These are phyloP conservation scores for Scaptomyza montana DNA, from an alignment of 1,140 invertebrate genomes.

Conservation along the genomic window DNA sequence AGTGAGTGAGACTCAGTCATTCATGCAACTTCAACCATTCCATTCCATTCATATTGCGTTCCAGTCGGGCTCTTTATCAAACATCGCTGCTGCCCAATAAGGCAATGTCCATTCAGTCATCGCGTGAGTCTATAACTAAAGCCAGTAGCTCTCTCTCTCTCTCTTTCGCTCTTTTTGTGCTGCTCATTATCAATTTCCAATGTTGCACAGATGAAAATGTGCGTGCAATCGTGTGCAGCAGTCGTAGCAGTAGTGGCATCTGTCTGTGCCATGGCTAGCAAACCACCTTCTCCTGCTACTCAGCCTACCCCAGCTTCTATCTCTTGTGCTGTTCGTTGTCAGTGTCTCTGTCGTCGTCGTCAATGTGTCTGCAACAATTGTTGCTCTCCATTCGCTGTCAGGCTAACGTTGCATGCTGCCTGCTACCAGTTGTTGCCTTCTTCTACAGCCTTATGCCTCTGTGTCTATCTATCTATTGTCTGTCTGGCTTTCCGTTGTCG, in stretches of 20 bases:
- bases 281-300: not conserved
- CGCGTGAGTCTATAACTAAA: not conserved
- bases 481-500: slow-evolving; percentile 20
- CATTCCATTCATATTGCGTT: slow-evolving; percentile 52
- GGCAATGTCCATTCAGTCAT: slow-evolving; percentile 31
- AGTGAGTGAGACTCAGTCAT: slow-evolving; percentile 34
- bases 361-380: slow-evolving; percentile 81
- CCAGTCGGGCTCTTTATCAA: slow-evolving; percentile 40
- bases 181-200: slow-evolving; percentile 78
- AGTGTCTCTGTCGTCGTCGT: slow-evolving; percentile 45
- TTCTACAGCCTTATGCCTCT: slow-evolving; percentile 9
- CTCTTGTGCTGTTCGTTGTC: slow-evolving; percentile 20
- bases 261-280: slow-evolving; percentile 24
- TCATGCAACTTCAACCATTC: slow-evolving; percentile 45
- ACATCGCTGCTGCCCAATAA: slow-evolving; percentile 65
- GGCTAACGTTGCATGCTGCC: slow-evolving; percentile 10
- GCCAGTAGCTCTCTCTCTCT: not conserved
- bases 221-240: slow-evolving; percentile 48
- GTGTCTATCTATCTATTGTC: slow-evolving; percentile 21
- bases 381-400: slow-evolving; percentile 72
- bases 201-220: slow-evolving; percentile 59
- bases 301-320: slow-evolving; percentile 14
- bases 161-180: slow-evolving; percentile 16
- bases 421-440: not conserved
- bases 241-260: slow-evolving; percentile 36